A percentile compares a stretch with the other conserved stretches of the same genome.
Conservation (phyloP, 2,113 vertebrate genomes). For the Ploceus nigricollis region DNA sequence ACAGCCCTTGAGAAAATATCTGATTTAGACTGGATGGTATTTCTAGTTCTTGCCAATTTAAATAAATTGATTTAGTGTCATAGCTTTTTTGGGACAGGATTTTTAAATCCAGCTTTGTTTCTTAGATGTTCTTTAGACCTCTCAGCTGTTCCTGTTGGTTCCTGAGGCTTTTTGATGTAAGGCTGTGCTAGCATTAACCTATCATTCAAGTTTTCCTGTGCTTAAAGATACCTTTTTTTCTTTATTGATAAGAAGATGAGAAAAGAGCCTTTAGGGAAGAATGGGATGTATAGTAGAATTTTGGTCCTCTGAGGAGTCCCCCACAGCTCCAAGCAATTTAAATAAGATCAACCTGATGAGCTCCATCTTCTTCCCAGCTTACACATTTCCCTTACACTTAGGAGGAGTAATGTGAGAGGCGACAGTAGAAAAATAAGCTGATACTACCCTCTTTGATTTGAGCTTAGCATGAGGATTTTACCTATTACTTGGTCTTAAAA, state of each 20-base stretch:
- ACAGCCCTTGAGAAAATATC: neutral
- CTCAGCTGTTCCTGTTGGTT: neutral
- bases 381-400: neutral
- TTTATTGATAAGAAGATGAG: neutral
- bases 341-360: neutral
- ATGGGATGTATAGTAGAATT: neutral
- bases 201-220: neutral
- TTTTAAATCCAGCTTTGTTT: neutral
- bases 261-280: neutral
- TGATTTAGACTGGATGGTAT: neutral
- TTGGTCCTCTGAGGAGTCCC: neutral
- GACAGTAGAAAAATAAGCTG: neutral
- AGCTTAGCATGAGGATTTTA: neutral
- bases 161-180: neutral
- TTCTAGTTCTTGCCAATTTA: neutral
- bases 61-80: neutral
- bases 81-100: neutral
- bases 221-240: neutral
- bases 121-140: neutral
- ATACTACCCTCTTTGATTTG: neutral
- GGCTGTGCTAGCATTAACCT: neutral
- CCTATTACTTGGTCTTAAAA: neutral
- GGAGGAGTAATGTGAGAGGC: neutral
- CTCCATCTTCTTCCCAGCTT: neutral
- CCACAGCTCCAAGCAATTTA: neutral